Conservation (phyloP, 2,888 invertebrate genomes). For the Matsumyia berberina region DNA sequence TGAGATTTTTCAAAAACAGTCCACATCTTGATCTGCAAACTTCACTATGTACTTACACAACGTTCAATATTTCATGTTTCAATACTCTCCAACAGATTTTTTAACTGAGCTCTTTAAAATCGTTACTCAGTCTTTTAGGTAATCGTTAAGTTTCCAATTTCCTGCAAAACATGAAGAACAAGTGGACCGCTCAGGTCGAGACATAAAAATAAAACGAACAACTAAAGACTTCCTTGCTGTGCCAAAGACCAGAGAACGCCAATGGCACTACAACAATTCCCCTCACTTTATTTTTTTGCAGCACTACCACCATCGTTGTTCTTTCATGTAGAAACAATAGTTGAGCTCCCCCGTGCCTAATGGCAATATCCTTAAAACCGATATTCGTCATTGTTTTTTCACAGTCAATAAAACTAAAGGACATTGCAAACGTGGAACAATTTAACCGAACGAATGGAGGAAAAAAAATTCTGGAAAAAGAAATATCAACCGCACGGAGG, state of each 20-base stretch:
- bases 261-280: slow-evolving; percentile 49
- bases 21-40: too few species aligned
- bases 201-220: slow-evolving; percentile 10
- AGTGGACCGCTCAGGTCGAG: slow-evolving; percentile 32
- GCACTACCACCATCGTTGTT: slow-evolving; percentile 12
- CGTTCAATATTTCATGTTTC: too few species aligned
- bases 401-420: slow-evolving; percentile 76
- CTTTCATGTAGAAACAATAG: slow-evolving; percentile 63
- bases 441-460: slow-evolving; percentile 45
- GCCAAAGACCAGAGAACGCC: slow-evolving; percentile 50
- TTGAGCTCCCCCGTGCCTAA: slow-evolving; percentile 44
- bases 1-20: too few species aligned
- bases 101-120: slow-evolving; percentile 36
- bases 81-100: too few species aligned
- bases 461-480: slow-evolving; percentile 10
- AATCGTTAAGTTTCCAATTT: slow-evolving; percentile 60
- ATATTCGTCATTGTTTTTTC: slow-evolving; percentile 75
- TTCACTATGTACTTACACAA: too few species aligned
- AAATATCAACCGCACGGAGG: slow-evolving; percentile 42
- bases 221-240: slow-evolving; percentile 38
- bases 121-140: slow-evolving; percentile 29
- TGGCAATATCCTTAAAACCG: slow-evolving; percentile 67
- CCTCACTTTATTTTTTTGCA: slow-evolving; percentile 16
- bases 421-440: slow-evolving; percentile 73
- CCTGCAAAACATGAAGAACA: slow-evolving; percentile 42